Base-by-base conservation (phyloP, 2,888 invertebrate genomes). In the Polydrusus tereticollis region DNA sequence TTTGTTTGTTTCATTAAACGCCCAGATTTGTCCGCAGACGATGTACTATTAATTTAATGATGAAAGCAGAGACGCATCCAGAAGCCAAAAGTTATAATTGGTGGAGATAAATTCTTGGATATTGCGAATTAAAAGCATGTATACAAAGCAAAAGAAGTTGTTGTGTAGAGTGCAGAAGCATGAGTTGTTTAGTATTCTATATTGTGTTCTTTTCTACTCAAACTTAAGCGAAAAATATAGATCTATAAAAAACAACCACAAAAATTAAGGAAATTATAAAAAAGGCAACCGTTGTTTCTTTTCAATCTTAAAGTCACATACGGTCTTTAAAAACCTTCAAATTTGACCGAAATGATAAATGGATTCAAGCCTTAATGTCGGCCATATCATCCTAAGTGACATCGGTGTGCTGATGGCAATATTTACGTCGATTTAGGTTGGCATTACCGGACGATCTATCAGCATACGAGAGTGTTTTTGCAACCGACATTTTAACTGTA, bases 11-110 rank as follows among this genome's bases (percentile, higher is more conserved):
- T 72, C 72, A 72, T 72, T 72, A 72, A 68, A 68, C 69, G 72
- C 72, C 69, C 63, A 60, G 57, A 38, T 50, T 52, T 38, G 41
- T 10, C 45, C 41, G 26, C 33, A 33, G 38, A 60, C 52, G 26
- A 59, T 16, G 16, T 50, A 36, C 20, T 26, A 36, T 43, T 64
- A 60, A 60, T 70, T 72, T 60, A 58, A 66, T 45, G 60, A 62
- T 43, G 38, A 72, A 72, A 62, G 78, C 77, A 77, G 75, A 78
- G 76, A 77, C 78, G 78, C 77, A 76, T 72, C 68, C 76, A 69
- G 77, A 80, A 81, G 82, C 82, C 82, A 82, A 81, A 79, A 80
- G 80, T 80, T 81, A 79, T 81, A 81, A 82, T 82, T 81, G 82
- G 76, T 79, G 78, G 74, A 76, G 74, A 81, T 82, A 81, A 80